Conservation (phyloP, 2,113 vertebrate species). For the Apteryx owenii region DNA sequence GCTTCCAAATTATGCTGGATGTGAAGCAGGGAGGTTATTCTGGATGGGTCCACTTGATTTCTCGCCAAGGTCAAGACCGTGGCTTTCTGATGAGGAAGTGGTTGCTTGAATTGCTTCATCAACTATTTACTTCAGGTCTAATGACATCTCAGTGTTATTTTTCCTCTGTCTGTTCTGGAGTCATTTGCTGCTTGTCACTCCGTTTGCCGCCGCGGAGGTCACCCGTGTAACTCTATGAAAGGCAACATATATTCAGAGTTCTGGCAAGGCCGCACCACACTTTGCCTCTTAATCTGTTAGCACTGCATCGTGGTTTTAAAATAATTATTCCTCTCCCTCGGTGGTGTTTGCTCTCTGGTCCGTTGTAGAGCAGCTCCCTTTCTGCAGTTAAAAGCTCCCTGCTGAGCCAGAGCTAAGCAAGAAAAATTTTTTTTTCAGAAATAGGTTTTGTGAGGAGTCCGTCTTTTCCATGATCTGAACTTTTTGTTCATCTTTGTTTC, state of each 20-base stretch:
- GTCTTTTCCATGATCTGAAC: neutral
- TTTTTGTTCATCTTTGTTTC: neutral
- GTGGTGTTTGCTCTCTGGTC: neutral
- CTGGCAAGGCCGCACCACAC: neutral
- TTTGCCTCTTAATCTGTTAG: neutral
- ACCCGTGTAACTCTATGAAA: neutral
- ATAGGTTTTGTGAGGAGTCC: neutral
- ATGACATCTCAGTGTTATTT: conserved; percentile 3
- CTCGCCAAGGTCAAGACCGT: conserved; percentile 13
- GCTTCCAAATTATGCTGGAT: conserved; percentile 5
- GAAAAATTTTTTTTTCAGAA: neutral
- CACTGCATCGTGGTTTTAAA: neutral
- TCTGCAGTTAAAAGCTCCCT: neutral
- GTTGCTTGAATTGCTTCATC: conserved; percentile 3
- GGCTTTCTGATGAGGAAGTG: conserved; percentile 6
- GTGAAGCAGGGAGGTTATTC: neutral
- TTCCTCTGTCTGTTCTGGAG: neutral
- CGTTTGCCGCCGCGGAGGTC: neutral
- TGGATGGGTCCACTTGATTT: conserved; percentile 15
- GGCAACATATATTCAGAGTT: neutral
- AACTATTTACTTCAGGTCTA: conserved; percentile 30
- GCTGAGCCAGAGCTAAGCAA: neutral
- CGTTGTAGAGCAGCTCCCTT: neutral
- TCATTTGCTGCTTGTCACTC: conserved; percentile 3
- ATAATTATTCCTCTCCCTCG: neutral